Conservation (phyloP, 2,113 vertebrate genomes). For the Thalassoma bifasciatum region DNA sequence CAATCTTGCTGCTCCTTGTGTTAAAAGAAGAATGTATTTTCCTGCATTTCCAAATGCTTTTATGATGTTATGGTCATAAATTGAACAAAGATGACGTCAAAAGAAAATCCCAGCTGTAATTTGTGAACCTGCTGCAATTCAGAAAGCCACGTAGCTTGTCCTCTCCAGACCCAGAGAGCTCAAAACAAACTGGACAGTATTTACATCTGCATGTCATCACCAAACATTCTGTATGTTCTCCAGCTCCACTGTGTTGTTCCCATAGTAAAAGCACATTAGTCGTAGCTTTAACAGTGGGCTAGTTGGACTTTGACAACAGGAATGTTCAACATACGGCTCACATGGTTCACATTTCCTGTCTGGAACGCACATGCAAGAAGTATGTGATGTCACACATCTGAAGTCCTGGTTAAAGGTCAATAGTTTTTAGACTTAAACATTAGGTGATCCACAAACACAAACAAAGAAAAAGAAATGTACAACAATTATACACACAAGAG, state of each 20-base stretch:
- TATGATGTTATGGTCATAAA: no score
- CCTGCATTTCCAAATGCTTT: no score
- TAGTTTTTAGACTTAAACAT: slow-evolving; percentile 4
- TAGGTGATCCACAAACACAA: slow-evolving; percentile 14
- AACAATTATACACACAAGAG: slow-evolving; percentile 2
- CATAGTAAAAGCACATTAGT: slow-evolving; percentile 34
- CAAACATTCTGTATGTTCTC: slow-evolving; percentile 1
- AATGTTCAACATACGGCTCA: slow-evolving; percentile 51
- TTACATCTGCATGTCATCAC: slow-evolving; percentile 17
- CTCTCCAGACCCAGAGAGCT: slow-evolving; percentile 1
- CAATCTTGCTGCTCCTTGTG: no score
- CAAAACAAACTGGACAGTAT: slow-evolving; percentile 9
- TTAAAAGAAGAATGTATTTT: no score
- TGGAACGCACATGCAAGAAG: slow-evolving; percentile 38
- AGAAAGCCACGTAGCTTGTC: background rate
- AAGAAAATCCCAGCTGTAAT: background rate
- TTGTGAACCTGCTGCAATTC: background rate
- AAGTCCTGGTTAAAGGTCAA: slow-evolving; percentile 4
- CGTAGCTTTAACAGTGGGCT: slow-evolving; percentile 23
- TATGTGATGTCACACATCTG: slow-evolving; percentile 6
- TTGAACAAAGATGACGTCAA: no score
- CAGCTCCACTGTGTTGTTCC: slow-evolving; percentile 28
- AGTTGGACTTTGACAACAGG: slow-evolving; percentile 41
- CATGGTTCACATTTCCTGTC: slow-evolving; percentile 71
- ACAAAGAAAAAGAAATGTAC: slow-evolving; percentile 13